These are phyloP conservation scores for Lingula anatina DNA, from an alignment of 2,888 invertebrate genomes.

Conservation along the genomic window DNA sequence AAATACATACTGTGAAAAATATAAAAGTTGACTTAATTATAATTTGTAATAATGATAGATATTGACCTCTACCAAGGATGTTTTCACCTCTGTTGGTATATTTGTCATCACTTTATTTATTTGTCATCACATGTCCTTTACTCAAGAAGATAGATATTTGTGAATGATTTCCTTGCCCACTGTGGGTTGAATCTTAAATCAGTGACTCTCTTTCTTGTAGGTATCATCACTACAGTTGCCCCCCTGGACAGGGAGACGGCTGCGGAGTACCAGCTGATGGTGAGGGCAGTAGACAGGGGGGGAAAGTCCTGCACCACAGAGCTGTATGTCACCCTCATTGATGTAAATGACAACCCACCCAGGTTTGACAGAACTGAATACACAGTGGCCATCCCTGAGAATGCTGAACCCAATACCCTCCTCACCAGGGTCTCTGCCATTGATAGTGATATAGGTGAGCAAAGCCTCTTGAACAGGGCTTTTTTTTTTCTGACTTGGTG, in stretches of 20 bases:
- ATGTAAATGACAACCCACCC: conserved; percentile 92
- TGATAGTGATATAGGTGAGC: conserved; percentile 58
- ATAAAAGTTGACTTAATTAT: too few species aligned
- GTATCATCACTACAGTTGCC: conserved; percentile 69
- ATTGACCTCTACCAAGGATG: too few species aligned
- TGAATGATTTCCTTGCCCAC: too few species aligned
- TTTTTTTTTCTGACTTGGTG: too few species aligned
- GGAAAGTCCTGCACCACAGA: conserved; percentile 55
- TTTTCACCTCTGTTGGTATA: too few species aligned
- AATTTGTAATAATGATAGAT: too few species aligned
- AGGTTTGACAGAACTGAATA: conserved; percentile 77
- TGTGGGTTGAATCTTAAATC: too few species aligned
- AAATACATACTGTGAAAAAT: too few species aligned
- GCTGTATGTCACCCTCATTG: conserved; percentile 78
- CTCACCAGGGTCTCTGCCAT: conserved; percentile 55
- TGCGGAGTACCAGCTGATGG: conserved; percentile 67
- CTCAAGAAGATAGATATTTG: too few species aligned
- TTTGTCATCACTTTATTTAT: too few species aligned
- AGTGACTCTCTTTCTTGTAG: conserved; percentile 55
- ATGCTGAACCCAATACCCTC: conserved; percentile 74
- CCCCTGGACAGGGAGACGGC: conserved; percentile 74
- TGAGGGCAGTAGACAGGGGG: conserved; percentile 76
- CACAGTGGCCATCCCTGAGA: conserved; percentile 88
- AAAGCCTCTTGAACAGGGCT: too few species aligned
- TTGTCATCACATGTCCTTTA: too few species aligned